phyloP scores from a whole-genome alignment of 2,888 invertebrate genomes.

The Enchytraeus crypticus region DNA sequence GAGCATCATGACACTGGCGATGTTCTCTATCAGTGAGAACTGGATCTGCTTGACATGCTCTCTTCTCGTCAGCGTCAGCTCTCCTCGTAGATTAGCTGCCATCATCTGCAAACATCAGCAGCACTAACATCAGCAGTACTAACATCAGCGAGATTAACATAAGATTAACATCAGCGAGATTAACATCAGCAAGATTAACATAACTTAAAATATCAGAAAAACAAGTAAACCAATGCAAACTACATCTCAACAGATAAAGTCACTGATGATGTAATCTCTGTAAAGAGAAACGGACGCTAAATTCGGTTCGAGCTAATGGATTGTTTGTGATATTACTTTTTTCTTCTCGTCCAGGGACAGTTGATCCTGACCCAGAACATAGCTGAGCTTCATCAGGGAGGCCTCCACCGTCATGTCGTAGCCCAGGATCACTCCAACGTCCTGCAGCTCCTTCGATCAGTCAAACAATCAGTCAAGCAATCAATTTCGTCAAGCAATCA shows the following conservation, averaged over 20 bases:
- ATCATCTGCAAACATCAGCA: constrained; percentile 31
- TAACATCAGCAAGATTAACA: too few relatives aligned
- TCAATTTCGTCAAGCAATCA: too few relatives aligned
- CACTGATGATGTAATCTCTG: too few relatives aligned
- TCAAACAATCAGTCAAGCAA: too few relatives aligned
- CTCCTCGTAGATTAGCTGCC: constrained; percentile 35
- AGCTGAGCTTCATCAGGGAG: constrained; percentile 79
- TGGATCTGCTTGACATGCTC: constrained; percentile 26
- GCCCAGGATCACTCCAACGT: constrained; percentile 50
- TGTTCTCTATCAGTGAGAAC: constrained; percentile 54
- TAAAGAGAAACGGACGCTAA: too few relatives aligned
- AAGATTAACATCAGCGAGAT: too few relatives aligned
- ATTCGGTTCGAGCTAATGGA: too few relatives aligned
- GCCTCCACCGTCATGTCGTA: constrained; percentile 89
- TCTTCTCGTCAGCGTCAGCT: constrained; percentile 25
- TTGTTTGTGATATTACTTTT: too few relatives aligned
- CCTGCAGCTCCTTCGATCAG: neutral
- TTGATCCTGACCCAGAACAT: constrained; percentile 69
- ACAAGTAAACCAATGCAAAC: too few relatives aligned
- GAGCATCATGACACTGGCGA: constrained; percentile 55
- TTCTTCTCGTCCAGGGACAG: constrained; percentile 47
- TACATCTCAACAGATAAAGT: too few relatives aligned
- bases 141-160: neutral
- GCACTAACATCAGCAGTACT: too few relatives aligned
- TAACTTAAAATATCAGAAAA: too few relatives aligned